Evolutionary conservation across 2,797 vertebrate species (phyloP), one percentile per base, ranked within the genome.

Genomic region (Okamejei kenojei): DNA sequence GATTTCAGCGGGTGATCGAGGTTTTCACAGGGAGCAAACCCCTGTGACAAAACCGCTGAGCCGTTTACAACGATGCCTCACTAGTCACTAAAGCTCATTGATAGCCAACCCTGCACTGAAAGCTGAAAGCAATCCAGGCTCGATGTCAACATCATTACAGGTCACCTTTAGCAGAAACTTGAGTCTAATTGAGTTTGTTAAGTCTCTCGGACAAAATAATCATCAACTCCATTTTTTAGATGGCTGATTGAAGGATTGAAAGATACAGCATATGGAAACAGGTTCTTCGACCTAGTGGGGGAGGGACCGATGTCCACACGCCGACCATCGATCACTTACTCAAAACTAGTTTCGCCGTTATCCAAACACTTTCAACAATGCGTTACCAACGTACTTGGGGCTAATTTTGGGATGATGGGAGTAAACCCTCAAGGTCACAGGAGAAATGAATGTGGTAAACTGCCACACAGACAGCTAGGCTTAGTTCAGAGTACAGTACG

Each of bases 111-210:
- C 80, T 54, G 45, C 80, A 81, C 38, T 54, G 45, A 54, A 23
- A 54, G 45, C 11, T 81, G 80, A 21, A 54, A 54, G 80, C 80
- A 54, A 26, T 81, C 45, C 38, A 81, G 54, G 8, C 21, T 54
- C 80, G 45, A 54, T 81, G 80, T 45, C n/a, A 81, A 54, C 80
- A 81, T 81, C 80, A 81, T 81, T 81, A 81, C 45, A 54, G 80
- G 80, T 81, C 80, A 81, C 80, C 80, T 81, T 81, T 81, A 54
- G 45, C 21, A 26, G 71, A 19, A 74, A 8, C 71, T 74, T 74
- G 71, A 73, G 38, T 54, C 79, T 54, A 81, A 81, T 21, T 21
- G 17, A 81, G n/a, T n/a, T n/a, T 54, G 8, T 81, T 5, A 54
- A 81, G 10, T 11, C 38, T 81, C 38, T 54, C 19, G 9, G 80